Base-by-base conservation (phyloP, 2,113 vertebrate genomes). In the Plecotus auritus region DNA sequence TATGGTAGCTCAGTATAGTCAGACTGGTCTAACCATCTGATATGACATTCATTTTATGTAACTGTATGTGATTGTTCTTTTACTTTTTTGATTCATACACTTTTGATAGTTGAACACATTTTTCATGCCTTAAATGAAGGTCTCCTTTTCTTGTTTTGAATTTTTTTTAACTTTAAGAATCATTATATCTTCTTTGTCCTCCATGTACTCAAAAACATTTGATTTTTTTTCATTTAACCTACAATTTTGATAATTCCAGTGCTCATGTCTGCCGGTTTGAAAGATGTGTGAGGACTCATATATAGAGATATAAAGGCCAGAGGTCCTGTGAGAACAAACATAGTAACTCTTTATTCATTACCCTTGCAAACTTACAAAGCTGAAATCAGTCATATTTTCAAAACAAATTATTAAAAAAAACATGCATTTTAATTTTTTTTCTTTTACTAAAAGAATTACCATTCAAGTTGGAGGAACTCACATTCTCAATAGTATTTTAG, bases 391-490 rank as follows among this genome's bases (percentile, higher is more conserved):
- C n/a, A 22, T 37, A 61, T 93, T 96, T 97, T 93, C 32, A 90
- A 67, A 94, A 49, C 73, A 47, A 85, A 85, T 12, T 40, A 37
- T 95, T 93, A 42, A 90, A 95, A 94, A 87, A 17, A 61, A 14
- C n/a, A 78, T 56, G 8, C 11, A 67, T 92, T 96, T 96, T 92
- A 88, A 82, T 95, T 93, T 96, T 84, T 9, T 91, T 91, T 93
- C 73, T 93, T 97, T 90, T 54, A 37, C 45, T 42, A 35, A 82
- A 35, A 93, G 59, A 82, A 85, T 96, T 96, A 51, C 35, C 45
- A 83, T 88, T 47, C 47, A 66, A 84, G 54, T 28, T 88, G 18
- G 14, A 90, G 77, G 32, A 85, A 45, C 74, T 91, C n/a, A 42
- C 20, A 20, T 91, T 85, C 78, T 80, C 67, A 23, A 85, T 32